Evolutionary conservation across 2,797 vertebrate genomes (phyloP).

Genomic region (Darevskia nairensis): DNA sequence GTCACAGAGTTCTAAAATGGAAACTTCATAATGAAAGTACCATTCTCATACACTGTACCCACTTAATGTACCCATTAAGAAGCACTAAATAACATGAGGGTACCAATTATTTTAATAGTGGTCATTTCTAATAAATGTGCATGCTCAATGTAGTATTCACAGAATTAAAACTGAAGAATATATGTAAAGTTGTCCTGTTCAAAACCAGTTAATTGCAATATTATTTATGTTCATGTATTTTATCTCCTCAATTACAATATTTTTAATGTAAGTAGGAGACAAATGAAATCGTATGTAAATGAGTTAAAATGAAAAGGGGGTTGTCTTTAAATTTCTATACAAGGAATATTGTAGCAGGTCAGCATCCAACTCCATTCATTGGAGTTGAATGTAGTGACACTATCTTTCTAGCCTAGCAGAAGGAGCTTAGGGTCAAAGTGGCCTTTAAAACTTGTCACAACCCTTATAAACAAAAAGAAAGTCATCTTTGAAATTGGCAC

Average conservation of each 20-base stretch:
- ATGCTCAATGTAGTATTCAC: neutral
- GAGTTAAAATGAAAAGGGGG: neutral
- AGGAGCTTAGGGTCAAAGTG: neutral
- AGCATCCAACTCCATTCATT: neutral
- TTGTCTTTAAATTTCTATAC: neutral
- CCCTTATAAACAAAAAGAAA: neutral
- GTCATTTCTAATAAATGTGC: neutral
- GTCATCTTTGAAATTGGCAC: neutral
- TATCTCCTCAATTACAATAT: neutral
- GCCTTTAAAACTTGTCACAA: neutral
- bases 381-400: neutral
- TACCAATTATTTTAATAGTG: constrained; percentile 15
- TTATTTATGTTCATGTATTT: neutral
- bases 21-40: neutral
- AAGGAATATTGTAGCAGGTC: neutral
- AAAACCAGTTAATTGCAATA: neutral
- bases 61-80: neutral
- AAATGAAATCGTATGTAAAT: neutral
- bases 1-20: neutral
- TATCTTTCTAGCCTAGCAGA: neutral
- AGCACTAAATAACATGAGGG: neutral
- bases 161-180: constrained; percentile 10
- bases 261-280: neutral
- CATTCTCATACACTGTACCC: neutral
- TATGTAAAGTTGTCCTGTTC: neutral